Percentiles rank a stretch among this genome's conserved stretches.
Evolutionary conservation across 2,113 vertebrate species (phyloP).

Genomic region (Diadophis punctatus): DNA sequence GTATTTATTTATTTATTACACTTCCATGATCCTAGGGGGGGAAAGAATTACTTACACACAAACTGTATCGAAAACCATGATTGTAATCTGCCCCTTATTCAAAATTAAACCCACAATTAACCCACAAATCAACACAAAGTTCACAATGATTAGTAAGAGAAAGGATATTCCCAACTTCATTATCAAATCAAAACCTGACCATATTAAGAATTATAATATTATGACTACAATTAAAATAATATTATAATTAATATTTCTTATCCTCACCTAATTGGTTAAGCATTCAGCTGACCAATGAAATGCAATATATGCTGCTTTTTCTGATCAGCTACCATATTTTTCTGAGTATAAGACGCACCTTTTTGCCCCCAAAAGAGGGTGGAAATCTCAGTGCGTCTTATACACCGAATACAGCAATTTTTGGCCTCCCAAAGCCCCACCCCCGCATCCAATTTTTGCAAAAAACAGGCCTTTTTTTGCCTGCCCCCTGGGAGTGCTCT

Average conservation of each 20-base stretch:
- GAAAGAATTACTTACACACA: not conserved
- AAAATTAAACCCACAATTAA: not conserved
- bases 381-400: no score
- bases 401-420: no score
- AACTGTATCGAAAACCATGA: not conserved
- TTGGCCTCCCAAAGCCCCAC: no score
- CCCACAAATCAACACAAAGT: not conserved
- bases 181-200: not conserved
- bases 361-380: no score
- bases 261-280: not conserved
- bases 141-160: not conserved
- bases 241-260: not conserved
- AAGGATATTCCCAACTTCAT: not conserved
- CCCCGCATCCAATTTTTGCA: no score
- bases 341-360: no score
- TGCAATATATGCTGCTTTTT: not conserved
- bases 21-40: not conserved
- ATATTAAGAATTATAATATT: not conserved
- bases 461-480: no score
- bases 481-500: no score
- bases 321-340: not conserved
- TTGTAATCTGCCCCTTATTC: not conserved
- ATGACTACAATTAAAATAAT: not conserved
- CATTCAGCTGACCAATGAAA: not conserved
- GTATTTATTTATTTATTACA: not conserved